Conservation (phyloP, 2,888 invertebrate genomes). For the Heteromurus nitidus region DNA sequence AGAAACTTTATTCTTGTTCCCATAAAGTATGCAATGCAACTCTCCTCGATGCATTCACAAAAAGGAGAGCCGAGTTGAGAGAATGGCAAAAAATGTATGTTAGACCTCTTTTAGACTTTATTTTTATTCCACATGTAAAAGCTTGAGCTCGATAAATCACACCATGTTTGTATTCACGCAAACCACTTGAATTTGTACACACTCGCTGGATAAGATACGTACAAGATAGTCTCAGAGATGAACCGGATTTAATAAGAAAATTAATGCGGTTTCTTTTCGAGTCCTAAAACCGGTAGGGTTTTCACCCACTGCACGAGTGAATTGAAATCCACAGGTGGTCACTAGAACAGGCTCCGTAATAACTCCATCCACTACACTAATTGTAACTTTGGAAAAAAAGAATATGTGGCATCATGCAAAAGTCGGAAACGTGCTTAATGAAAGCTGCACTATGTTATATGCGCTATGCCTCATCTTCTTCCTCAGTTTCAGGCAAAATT, state of each 20-base stretch:
- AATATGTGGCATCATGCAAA: background rate
- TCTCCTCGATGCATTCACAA: no score
- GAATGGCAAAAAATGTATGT: no score
- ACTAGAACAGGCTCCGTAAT: background rate
- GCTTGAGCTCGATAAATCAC: background rate
- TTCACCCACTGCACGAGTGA: background rate
- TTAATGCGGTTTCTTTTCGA: background rate
- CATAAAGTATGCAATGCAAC: background rate
- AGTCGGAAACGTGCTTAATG: background rate
- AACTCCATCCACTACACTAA: no score
- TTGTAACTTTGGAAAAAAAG: no score
- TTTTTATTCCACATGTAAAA: no score
- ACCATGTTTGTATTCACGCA: background rate
- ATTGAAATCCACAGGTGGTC: conserved; percentile 5
- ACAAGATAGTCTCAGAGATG: no score
- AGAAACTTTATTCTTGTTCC: background rate
- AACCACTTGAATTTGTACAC: background rate
- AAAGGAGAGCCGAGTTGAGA: no score
- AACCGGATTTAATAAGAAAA: background rate
- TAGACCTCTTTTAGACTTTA: no score
- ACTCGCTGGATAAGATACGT: no score
- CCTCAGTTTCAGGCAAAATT: no score
- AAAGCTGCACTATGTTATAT: no score
- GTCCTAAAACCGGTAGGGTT: background rate
- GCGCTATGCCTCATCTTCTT: no score